Evolutionary conservation across 2,888 invertebrate genomes (phyloP).

Genomic region (Clusia tigrina): DNA sequence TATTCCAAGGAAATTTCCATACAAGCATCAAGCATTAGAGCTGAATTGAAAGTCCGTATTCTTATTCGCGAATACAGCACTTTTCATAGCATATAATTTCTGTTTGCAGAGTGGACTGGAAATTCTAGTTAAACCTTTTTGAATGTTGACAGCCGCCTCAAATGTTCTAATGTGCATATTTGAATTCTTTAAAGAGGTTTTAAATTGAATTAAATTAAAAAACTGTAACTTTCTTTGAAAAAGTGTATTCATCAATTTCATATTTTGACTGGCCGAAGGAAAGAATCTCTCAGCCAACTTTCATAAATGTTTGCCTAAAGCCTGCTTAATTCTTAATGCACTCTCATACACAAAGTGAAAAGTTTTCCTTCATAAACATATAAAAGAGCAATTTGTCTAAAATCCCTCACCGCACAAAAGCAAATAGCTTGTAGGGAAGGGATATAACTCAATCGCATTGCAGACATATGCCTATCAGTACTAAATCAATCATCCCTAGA

Average conservation of each 20-base stretch:
- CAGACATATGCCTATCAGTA: slow-evolving; percentile 3
- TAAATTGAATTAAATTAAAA: background rate
- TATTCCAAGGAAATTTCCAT: no score
- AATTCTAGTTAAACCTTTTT: no score
- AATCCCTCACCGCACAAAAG: background rate
- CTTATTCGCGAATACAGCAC: no score
- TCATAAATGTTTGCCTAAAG: background rate
- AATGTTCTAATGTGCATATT: no score
- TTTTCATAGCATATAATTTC: no score
- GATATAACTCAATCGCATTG: background rate
- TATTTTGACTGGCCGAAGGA: background rate
- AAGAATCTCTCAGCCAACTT: no score
- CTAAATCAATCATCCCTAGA: slow-evolving; percentile 2
- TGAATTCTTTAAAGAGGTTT: no score
- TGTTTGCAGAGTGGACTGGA: no score
- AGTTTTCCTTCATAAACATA: slow-evolving; percentile 52
- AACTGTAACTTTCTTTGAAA: slow-evolving; percentile 24
- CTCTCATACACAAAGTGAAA: slow-evolving; percentile 47
- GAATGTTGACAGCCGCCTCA: no score
- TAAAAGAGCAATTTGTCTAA: slow-evolving; percentile 53
- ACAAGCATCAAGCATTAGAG: no score
- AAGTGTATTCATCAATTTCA: background rate
- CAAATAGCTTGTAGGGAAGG: background rate
- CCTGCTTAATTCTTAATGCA: background rate
- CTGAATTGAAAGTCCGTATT: no score